Conservation (phyloP, 92 coral and sea anemone genomes). For the Epizoanthus illoricatus region DNA sequence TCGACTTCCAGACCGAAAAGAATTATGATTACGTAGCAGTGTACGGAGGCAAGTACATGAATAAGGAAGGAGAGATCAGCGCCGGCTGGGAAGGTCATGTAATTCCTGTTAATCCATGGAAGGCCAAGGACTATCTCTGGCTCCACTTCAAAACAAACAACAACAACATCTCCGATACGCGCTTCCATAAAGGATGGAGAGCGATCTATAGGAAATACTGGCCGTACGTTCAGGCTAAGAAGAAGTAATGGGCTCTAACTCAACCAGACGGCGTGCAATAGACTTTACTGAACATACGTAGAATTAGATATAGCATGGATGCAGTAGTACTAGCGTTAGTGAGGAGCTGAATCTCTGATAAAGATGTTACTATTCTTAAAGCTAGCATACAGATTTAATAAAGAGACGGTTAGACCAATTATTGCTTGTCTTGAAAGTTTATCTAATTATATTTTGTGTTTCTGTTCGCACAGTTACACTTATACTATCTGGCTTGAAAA, state of each 20-base stretch:
- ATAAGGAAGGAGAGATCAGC: slow-evolving; percentile 23
- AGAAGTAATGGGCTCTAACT: slow-evolving; percentile 22
- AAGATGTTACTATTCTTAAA: too few relatives aligned
- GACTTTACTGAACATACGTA: too few relatives aligned
- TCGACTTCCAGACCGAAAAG: slow-evolving; percentile 68
- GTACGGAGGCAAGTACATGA: slow-evolving; percentile 46
- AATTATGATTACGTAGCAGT: slow-evolving; percentile 56
- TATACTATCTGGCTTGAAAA: too few relatives aligned
- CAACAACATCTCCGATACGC: slow-evolving; percentile 13
- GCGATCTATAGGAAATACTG: slow-evolving; percentile 51
- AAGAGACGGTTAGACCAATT: too few relatives aligned
- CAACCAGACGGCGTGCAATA: background rate
- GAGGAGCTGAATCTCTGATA: too few relatives aligned
- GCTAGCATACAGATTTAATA: too few relatives aligned
- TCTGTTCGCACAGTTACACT: too few relatives aligned
- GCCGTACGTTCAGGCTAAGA: slow-evolving; percentile 50
- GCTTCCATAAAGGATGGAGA: slow-evolving; percentile 60
- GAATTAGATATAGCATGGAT: too few relatives aligned
- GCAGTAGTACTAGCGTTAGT: too few relatives aligned
- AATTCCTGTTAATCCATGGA: slow-evolving; percentile 51
- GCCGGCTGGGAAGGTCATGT: slow-evolving; percentile 63
- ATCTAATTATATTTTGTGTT: too few relatives aligned
- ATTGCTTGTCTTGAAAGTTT: too few relatives aligned
- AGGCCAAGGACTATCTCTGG: slow-evolving; percentile 52
- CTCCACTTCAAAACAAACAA: slow-evolving; percentile 63